Evolutionary conservation across 1,140 invertebrate genomes (phyloP), one percentile per base, ranked within the genome.

Genomic region (Bombus fervidus): DNA sequence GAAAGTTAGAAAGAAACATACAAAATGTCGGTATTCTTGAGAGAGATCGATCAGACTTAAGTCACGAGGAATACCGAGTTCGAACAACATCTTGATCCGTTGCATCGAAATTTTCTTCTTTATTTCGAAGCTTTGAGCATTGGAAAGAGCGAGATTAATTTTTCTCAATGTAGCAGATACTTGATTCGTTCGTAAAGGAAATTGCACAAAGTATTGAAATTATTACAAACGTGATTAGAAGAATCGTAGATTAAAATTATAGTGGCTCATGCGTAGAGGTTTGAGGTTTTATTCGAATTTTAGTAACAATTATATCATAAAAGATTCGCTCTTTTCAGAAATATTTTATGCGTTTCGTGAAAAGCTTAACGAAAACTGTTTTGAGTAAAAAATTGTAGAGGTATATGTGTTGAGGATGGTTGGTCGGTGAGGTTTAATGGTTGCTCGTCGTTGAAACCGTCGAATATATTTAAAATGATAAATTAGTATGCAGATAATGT

Each of bases 291-390:
- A n/a, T 12, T 62, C 12, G 59, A 62, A 62, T n/a, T 62, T 62
- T 62, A 13, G 0, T n/a, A 0, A n/a, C 28, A 13, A 28, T n/a
- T 0, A 2, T 13, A 12, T 62, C 1, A 4, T 28, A 12, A 62
- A 62, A 62, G 4, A 62, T n/a, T 13, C 28, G 28, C 1, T 13
- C 28, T n/a, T 62, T 62, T 62, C 10, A 62, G 10, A 5, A 62
- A 62, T 62, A 62, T n/a, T 62, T 62, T n/a, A 62, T 22, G 47
- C 47, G 47, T 53, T 53, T 53, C 5, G 5, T 2, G 47, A 53
- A 18, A 22, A 22, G 47, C 22, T 22, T 53, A 53, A 53, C 1
- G 47, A 53, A 53, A 8, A 22, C 5, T 53, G 18, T 53, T 53
- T 8, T 2, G 5, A 53, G 5, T 18, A 22, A 53, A 53, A 53